Conservation (phyloP, 2,888 invertebrate genomes). For the Nudaria mundana region DNA sequence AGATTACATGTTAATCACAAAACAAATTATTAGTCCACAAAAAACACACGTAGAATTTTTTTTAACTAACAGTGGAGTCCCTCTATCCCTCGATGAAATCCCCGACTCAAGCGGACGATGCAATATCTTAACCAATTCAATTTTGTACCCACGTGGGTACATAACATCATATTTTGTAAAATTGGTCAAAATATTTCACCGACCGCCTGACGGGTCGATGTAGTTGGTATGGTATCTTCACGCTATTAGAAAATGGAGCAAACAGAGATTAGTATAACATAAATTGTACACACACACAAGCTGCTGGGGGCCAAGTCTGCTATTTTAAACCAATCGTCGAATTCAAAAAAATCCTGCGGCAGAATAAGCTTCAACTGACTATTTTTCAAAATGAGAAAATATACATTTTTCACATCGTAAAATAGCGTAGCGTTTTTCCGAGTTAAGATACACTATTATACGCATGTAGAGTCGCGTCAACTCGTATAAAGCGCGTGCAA, state of each 20-base stretch:
- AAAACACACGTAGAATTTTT: too few species aligned
- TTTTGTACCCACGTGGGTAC: conserved; percentile 29
- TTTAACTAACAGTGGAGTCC: conserved; percentile 3
- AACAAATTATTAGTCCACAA: conserved; percentile 10
- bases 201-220: conserved; percentile 60
- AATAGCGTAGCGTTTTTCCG: too few species aligned
- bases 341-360: too few species aligned
- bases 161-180: conserved; percentile 46
- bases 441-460: too few species aligned
- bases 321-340: too few species aligned
- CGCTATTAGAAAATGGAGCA: background rate
- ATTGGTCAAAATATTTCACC: conserved; percentile 81
- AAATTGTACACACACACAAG: background rate
- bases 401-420: too few species aligned
- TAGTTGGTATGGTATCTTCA: background rate
- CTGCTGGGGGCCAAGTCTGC: too few species aligned
- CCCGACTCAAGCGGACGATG: conserved; percentile 72
- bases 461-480: too few species aligned
- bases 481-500: too few species aligned
- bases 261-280: background rate
- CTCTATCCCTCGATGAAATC: conserved; percentile 44
- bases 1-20: conserved; percentile 9
- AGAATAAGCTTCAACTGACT: too few species aligned
- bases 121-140: conserved; percentile 82
- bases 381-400: too few species aligned